Evolutionary conservation across 2,113 vertebrate species (phyloP).

Genomic region (Myotis davidii): DNA sequence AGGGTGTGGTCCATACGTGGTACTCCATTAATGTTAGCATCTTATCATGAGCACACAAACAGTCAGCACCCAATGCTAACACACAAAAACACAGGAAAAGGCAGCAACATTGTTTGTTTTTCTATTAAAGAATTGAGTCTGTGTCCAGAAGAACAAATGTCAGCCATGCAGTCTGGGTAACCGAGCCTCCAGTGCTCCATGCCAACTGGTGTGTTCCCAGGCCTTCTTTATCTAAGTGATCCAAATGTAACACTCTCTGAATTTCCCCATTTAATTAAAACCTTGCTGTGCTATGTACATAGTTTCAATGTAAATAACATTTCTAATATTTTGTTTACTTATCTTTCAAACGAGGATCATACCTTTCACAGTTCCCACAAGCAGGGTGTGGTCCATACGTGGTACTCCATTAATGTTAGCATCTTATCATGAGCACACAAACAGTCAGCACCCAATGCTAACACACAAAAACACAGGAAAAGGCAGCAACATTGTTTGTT

Average conservation of each 20-base stretch:
- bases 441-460: neutral
- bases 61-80: neutral
- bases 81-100: neutral
- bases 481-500: neutral
- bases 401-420: neutral
- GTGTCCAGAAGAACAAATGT: neutral
- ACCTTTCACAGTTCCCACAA: neutral
- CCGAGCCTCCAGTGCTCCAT: neutral
- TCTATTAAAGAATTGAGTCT: neutral
- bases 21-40: neutral
- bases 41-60: neutral
- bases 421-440: neutral
- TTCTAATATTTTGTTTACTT: conserved; percentile 45
- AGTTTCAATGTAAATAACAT: conserved; percentile 7
- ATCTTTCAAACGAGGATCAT: conserved; percentile 8
- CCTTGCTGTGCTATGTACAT: neutral
- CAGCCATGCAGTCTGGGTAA: too few species aligned
- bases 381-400: neutral
- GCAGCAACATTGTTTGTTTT: neutral
- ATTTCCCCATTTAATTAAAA: conserved; percentile 36
- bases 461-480: neutral
- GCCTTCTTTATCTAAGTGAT: neutral
- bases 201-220: too few species aligned
- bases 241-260: neutral
- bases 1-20: neutral